A percentile compares a stretch with the other conserved stretches of the same genome.
phyloP scores from a whole-genome alignment of 2,797 vertebrate genomes.

The Typhlichthys subterraneus region DNA sequence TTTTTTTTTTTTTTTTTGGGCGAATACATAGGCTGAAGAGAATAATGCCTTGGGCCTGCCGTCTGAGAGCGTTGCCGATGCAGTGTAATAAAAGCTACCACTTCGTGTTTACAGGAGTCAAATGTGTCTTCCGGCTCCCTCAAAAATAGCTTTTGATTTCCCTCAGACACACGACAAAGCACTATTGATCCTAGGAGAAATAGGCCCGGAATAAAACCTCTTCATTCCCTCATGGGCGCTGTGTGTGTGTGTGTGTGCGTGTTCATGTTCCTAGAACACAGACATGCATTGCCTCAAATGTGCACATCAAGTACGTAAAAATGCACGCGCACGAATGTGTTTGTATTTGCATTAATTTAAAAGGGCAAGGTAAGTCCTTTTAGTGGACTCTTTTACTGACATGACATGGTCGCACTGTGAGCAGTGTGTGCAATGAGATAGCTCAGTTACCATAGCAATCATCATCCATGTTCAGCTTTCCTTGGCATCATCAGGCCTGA shows the following conservation, averaged over 20 bases:
- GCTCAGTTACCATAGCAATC: conserved; percentile 82
- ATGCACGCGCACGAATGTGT: neutral
- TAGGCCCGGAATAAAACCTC: conserved; percentile 38
- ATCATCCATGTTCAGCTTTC: conserved; percentile 75
- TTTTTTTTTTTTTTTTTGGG: conserved; percentile 14
- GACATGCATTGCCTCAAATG: neutral
- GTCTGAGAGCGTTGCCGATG: conserved; percentile 39
- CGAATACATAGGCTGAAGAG: conserved; percentile 16
- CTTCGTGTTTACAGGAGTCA: conserved; percentile 63
- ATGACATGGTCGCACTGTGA: conserved; percentile 80
- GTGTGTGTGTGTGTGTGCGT: conserved; percentile 32
- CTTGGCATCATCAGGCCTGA: conserved; percentile 72
- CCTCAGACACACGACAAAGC: conserved; percentile 71
- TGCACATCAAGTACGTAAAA: neutral
- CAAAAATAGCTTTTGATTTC: conserved; percentile 71
- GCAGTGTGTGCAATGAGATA: conserved; percentile 62
- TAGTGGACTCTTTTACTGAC: conserved; percentile 78
- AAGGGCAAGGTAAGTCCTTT: conserved; percentile 52
- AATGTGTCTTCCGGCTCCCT: conserved; percentile 45
- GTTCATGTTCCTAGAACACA: conserved; percentile 19
- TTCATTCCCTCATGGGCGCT: conserved; percentile 33
- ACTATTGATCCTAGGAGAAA: conserved; percentile 81
- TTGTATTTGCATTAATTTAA: neutral
- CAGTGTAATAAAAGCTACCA: conserved; percentile 46
- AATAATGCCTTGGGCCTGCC: conserved; percentile 37